These are phyloP conservation scores for Pluvianellus socialis DNA, from an alignment of 2,113 vertebrate genomes.

Conservation along the genomic window DNA sequence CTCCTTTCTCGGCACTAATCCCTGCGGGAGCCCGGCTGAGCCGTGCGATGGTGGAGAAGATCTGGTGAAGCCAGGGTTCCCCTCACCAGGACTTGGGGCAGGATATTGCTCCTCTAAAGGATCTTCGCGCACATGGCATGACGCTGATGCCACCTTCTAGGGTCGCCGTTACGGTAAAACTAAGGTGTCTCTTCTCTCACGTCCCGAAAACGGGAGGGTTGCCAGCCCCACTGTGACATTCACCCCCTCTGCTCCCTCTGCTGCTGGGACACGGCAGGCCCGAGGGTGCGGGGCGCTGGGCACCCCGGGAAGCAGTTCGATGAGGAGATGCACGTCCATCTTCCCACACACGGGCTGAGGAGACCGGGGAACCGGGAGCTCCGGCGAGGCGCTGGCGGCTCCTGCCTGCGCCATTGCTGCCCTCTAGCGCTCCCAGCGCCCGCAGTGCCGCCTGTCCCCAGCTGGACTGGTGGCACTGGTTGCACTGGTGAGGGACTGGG, in stretches of 20 bases:
- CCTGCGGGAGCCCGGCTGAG: background rate
- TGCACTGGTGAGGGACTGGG: background rate
- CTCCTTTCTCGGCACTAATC: background rate
- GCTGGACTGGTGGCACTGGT: background rate
- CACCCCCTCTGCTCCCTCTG: background rate
- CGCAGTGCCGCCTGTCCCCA: background rate
- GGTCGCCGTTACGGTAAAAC: too few relatives aligned
- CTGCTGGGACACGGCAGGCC: background rate
- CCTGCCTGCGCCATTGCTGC: background rate
- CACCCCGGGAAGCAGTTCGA: background rate
- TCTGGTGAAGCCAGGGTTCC: background rate
- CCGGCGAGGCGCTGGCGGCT: background rate
- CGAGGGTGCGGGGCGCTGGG: rapidly evolving
- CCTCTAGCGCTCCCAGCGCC: background rate
- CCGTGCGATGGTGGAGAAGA: background rate
- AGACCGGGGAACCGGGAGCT: too few relatives aligned
- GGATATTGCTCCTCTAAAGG: background rate
- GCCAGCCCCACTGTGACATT: background rate
- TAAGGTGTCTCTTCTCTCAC: background rate
- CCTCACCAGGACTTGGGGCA: too few relatives aligned
- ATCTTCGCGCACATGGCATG: background rate
- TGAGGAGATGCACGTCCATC: background rate
- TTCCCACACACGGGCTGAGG: background rate
- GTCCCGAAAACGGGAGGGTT: rapidly evolving
- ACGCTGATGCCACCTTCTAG: background rate